Base-by-base conservation (phyloP, 2,113 vertebrate species). In the Myotis brandtii region DNA sequence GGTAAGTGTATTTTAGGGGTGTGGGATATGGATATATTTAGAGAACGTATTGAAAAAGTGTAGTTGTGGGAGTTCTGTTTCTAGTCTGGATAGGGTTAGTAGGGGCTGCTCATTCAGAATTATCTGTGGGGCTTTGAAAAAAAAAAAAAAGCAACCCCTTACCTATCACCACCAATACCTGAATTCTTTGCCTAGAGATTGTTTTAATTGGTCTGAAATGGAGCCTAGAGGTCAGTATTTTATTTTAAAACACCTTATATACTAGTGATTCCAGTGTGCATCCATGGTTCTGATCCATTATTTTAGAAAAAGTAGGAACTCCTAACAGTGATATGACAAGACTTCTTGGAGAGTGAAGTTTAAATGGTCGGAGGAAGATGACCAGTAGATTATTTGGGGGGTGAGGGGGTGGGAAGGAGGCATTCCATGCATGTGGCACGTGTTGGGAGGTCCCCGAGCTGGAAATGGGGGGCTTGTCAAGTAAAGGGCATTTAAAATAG, bases 281-380 rank as follows among this genome's bases (percentile, higher is more conserved):
- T 6, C 16, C 5, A 90, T 40, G 30, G 10, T 89, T 95, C 50
- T 83, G 56, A 80, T 82, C 40, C n/a, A 56, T 90, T 95, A 64
- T 89, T 93, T 91, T 94, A 86, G 85, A 80, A 89, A 96, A 94
- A 81, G 69, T 80, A 64, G 43, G 54, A 59, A 93, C 30, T 89
- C 27, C 16, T 92, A 80, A 83, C 25, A 72, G 62, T 37, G 32
- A 83, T 59, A 32, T 86, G 50, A 73, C 75, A 73, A 88, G 40
- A 89, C 30, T 89, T 94, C 23, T 32, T 89, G 69, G 32, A 94
- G 30, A 89, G 9, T 76, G 40, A 84, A 72, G 37, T 94, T 83
- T 92, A 79, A 95, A 67, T 91, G 30, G 14, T 79, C 50, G 6
- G 59, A 87, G 32, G 52, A 93, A 95, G 59, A 88, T 95, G 80